phyloP scores from a whole-genome alignment of 2,888 invertebrate genomes.

The Onthophagus sagittarius region DNA sequence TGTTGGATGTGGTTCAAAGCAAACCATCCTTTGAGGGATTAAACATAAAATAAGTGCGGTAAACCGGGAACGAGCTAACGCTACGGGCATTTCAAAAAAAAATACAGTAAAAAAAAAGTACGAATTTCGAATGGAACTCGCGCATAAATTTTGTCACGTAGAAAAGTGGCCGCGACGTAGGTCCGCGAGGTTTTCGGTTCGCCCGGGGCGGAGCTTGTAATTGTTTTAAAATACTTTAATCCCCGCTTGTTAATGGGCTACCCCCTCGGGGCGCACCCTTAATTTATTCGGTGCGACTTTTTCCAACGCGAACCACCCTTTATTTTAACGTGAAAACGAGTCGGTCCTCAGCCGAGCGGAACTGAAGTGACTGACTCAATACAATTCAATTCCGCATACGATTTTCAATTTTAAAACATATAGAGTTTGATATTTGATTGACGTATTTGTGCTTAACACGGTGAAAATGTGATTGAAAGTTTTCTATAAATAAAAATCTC shows the following conservation, averaged over 20 bases:
- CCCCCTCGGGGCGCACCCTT: neutral
- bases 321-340: neutral
- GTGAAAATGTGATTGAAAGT: too few species aligned
- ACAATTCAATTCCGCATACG: neutral
- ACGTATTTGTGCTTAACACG: neutral
- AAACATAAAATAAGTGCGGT: neutral
- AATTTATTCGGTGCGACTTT: neutral
- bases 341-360: neutral
- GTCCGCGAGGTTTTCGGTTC: neutral
- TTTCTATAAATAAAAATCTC: too few species aligned
- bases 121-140: neutral
- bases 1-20: neutral
- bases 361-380: neutral
- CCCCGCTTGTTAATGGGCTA: constrained; percentile 17
- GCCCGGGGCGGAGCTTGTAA: neutral
- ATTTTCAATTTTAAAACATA: neutral
- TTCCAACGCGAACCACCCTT: neutral
- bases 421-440: neutral
- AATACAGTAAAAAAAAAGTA: neutral
- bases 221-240: constrained; percentile 18
- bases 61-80: neutral
- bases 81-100: neutral
- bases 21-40: neutral
- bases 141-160: neutral
- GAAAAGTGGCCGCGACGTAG: neutral